Conservation (phyloP, 2,888 invertebrate species). For the Ypsolopha sequella region DNA sequence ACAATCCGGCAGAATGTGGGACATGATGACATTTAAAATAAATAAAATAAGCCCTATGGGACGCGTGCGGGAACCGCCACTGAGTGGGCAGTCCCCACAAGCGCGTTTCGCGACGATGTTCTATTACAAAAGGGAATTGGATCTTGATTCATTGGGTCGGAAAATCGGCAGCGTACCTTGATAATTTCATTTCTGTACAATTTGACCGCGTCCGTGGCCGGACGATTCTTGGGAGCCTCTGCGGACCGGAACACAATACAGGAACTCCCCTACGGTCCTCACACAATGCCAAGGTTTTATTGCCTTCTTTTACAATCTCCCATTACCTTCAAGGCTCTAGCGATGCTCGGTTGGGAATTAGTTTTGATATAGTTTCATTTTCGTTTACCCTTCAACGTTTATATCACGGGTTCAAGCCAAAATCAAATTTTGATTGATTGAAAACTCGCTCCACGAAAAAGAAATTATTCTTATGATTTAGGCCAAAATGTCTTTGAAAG, state of each 20-base stretch:
- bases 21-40: conserved; percentile 19
- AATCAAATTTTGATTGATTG: conserved; percentile 37
- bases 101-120: conserved; percentile 67
- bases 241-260: conserved; percentile 62
- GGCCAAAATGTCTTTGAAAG: too few species aligned
- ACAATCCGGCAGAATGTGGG: conserved; percentile 28
- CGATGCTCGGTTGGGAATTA: conserved; percentile 53
- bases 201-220: conserved; percentile 69
- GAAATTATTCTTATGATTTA: too few species aligned
- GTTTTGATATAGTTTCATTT: conserved; percentile 59
- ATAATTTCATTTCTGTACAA: conserved; percentile 72
- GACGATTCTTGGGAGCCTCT: conserved; percentile 62
- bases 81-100: conserved; percentile 62
- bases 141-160: conserved; percentile 72
- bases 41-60: conserved; percentile 15
- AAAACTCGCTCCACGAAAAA: too few species aligned
- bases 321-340: conserved; percentile 62
- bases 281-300: conserved; percentile 70
- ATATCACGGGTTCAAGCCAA: conserved; percentile 17
- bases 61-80: conserved; percentile 38
- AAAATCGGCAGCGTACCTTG: conserved; percentile 72
- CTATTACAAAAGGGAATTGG: conserved; percentile 72
- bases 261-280: conserved; percentile 59
- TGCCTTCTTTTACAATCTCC: conserved; percentile 70
- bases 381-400: conserved; percentile 48